Evolutionary conservation across 92 coral and sea anemone species (phyloP), one percentile per base, ranked within the genome.

Genomic region (Parazoanthus darwini): DNA sequence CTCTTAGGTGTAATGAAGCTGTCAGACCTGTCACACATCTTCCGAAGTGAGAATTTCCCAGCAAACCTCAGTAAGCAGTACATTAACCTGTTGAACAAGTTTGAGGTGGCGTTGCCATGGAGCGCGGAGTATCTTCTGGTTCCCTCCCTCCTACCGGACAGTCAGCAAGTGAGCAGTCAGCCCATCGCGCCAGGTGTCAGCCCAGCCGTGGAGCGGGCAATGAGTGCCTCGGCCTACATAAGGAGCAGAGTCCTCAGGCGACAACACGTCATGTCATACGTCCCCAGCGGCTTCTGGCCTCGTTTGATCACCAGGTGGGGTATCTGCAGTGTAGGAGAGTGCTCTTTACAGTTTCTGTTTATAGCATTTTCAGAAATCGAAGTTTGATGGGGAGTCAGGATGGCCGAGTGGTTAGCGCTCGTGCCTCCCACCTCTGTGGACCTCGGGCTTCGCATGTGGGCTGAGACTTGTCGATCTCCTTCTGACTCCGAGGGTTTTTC

Each of bases 241-340:
- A 91, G 94, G 88, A 89, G 89, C 84, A 93, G 95, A n/a, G 99
- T 97, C 16, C 89, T 97, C 44, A 88, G 99, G 58, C 81, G 99
- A 78, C 99, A 97, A 89, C 94, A 97, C 84, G 91, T 97, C 82
- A 97, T 97, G 99, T 97, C 99, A 14, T 97, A 97, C 86, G 96
- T 97, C 36, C 99, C 99, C 29, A 95, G 99, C 78, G 99, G 99
- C 33, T 97, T 97, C 90, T 97, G 99, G 99, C 98, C 99, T 0
- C 91, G 99, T 59, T 91, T 97, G 63, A 95, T 97, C 86, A 97
- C 99, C 13, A 97, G 99, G 99, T 97, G 36, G 14, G 80, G 56
- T 85, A 6, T 39, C 42, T 39, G 42, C 42, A 39, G 42, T 39
- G 42, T 39, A 39, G 4, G 2, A 39, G 3, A 39, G 42, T 39